Evolutionary conservation across 1,140 invertebrate species (phyloP).

Genomic region (Aphelinus atriplicis): DNA sequence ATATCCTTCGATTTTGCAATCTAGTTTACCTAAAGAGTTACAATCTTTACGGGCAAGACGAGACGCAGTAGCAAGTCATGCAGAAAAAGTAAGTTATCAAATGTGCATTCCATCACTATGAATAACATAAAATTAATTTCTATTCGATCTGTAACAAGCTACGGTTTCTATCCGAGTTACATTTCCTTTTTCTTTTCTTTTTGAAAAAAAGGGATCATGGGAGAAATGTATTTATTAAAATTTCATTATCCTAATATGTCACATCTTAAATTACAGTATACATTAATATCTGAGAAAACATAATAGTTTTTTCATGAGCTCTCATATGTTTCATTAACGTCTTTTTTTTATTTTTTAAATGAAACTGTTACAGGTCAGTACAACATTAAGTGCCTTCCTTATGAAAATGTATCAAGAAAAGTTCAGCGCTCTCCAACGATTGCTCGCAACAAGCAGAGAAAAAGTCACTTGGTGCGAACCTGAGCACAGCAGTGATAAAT

Average conservation of each 20-base stretch:
- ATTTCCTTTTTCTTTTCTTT: too few species aligned
- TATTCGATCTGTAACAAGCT: too few species aligned
- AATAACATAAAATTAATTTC: too few species aligned
- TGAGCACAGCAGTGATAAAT: conserved; percentile 86
- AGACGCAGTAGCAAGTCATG: conserved; percentile 77
- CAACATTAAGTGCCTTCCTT: conserved; percentile 81
- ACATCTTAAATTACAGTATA: neutral
- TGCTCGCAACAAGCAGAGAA: conserved; percentile 82
- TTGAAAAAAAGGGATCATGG: too few species aligned
- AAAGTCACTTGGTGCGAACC: conserved; percentile 93
- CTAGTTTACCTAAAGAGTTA: conserved; percentile 81
- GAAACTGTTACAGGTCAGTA: conserved; percentile 69
- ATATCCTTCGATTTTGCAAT: conserved; percentile 83
- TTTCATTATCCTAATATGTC: too few species aligned
- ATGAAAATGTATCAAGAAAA: conserved; percentile 91
- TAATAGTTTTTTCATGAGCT: too few species aligned
- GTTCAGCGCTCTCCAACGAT: conserved; percentile 80
- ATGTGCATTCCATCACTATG: neutral
- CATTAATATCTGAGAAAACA: neutral
- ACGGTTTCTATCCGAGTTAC: too few species aligned
- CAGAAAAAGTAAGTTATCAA: conserved; percentile 70
- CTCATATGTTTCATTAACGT: too few species aligned
- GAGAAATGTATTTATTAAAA: too few species aligned
- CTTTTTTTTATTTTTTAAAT: neutral
- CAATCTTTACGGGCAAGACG: conserved; percentile 81